These are phyloP conservation scores for Apostichopus parvimensis DNA, from an alignment of 35 echinoderm and acorn worm genomes.

Conservation along the genomic window DNA sequence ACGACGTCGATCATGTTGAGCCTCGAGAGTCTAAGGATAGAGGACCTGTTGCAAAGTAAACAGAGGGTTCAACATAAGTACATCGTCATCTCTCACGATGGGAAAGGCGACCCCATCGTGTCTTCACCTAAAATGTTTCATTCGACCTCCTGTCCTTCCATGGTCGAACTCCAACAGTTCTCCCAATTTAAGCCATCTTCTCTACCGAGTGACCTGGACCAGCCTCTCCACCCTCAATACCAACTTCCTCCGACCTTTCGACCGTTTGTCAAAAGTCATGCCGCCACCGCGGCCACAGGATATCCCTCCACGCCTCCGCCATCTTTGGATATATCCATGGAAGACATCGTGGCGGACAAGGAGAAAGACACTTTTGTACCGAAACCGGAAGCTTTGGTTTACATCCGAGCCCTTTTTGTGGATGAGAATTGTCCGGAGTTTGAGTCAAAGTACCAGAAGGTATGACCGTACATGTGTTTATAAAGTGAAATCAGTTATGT, in stretches of 20 bases:
- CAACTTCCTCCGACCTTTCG: constrained; percentile 35
- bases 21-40: constrained; percentile 80
- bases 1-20: constrained; percentile 70
- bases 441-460: constrained; percentile 80
- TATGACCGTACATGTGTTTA: constrained; percentile 18
- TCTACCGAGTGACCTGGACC: constrained; percentile 70
- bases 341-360: constrained; percentile 49
- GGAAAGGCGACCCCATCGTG: constrained; percentile 3
- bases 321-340: constrained; percentile 69
- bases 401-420: constrained; percentile 80
- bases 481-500: too few relatives aligned
- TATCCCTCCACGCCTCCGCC: constrained; percentile 93
- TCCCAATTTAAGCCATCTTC: constrained; percentile 74
- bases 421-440: constrained; percentile 79
- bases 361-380: background rate
- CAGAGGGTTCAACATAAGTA: constrained; percentile 74
- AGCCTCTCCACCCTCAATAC: constrained; percentile 46
- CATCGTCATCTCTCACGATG: constrained; percentile 73
- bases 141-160: constrained; percentile 90
- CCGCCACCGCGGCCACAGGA: background rate
- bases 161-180: constrained; percentile 51
- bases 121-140: constrained; percentile 66
- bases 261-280: constrained; percentile 20
- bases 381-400: constrained; percentile 68
- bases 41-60: constrained; percentile 72